Percentiles rank a stretch among this genome's conserved stretches.
Evolutionary conservation across 2,888 invertebrate genomes (phyloP).

Genomic region (Scrobipalpa atriplicella): DNA sequence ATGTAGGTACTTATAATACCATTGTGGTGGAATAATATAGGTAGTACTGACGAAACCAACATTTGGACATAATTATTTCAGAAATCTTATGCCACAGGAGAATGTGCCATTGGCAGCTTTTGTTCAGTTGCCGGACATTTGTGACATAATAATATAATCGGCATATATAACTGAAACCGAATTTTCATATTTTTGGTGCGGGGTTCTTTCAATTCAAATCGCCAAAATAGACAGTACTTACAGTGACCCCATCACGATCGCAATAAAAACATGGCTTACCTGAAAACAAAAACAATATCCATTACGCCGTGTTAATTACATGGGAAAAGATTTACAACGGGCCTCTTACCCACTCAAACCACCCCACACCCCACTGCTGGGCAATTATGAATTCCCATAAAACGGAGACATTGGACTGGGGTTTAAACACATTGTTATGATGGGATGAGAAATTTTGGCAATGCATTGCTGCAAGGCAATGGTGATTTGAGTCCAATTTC

Average conservation of each 20-base stretch:
- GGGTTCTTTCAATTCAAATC: background rate
- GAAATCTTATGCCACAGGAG: no score
- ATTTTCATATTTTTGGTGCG: no score
- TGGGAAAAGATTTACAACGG: conserved; percentile 45
- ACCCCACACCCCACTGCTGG: conserved; percentile 42
- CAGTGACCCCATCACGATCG: conserved; percentile 6
- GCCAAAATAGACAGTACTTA: conserved; percentile 10
- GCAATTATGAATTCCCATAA: conserved; percentile 69
- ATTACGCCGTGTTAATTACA: conserved; percentile 59
- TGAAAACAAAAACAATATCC: conserved; percentile 58
- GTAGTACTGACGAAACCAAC: no score
- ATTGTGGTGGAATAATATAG: no score
- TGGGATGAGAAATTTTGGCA: background rate
- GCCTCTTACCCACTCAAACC: conserved; percentile 32
- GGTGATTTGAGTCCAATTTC: background rate
- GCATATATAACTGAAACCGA: no score
- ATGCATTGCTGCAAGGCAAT: background rate
- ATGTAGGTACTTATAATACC: no score
- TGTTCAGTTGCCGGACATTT: no score
- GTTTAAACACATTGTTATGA: conserved; percentile 48
- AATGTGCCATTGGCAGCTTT: no score
- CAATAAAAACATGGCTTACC: conserved; percentile 51
- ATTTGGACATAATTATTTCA: no score
- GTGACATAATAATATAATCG: no score
- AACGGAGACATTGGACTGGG: conserved; percentile 50